These are phyloP conservation scores for Spinus olivaceus DNA, from an alignment of 2,797 vertebrate species.

Conservation along the genomic window DNA sequence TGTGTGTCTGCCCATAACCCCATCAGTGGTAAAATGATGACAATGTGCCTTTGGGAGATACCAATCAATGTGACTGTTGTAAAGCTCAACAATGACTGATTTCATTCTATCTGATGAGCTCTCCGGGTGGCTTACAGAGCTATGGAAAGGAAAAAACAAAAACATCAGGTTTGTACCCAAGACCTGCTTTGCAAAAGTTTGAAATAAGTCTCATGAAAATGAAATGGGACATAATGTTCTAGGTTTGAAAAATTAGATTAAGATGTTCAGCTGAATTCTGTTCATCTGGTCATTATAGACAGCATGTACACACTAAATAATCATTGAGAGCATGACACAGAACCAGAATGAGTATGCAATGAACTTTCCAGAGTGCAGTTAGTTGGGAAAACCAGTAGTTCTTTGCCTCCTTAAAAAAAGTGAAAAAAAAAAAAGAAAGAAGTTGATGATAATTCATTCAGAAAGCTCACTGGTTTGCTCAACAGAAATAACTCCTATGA, in stretches of 20 bases:
- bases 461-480: background rate
- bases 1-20: conserved; percentile 19
- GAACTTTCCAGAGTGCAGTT: background rate
- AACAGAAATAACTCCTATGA: background rate
- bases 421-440: background rate
- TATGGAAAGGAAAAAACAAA: background rate
- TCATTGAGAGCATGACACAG: background rate
- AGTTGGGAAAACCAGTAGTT: background rate
- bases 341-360: background rate
- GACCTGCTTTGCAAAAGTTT: background rate
- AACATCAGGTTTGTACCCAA: background rate
- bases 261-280: background rate
- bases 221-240: background rate
- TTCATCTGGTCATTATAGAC: background rate
- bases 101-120: background rate
- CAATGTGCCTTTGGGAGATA: conserved; percentile 6
- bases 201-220: background rate
- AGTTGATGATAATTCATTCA: background rate
- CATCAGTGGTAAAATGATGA: conserved; percentile 38
- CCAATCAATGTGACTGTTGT: conserved; percentile 3
- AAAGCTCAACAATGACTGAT: background rate
- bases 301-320: background rate
- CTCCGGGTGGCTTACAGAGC: background rate
- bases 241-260: background rate
- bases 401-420: background rate